Evolutionary conservation across 2,113 vertebrate species (phyloP).

Genomic region (Rissa tridactyla): DNA sequence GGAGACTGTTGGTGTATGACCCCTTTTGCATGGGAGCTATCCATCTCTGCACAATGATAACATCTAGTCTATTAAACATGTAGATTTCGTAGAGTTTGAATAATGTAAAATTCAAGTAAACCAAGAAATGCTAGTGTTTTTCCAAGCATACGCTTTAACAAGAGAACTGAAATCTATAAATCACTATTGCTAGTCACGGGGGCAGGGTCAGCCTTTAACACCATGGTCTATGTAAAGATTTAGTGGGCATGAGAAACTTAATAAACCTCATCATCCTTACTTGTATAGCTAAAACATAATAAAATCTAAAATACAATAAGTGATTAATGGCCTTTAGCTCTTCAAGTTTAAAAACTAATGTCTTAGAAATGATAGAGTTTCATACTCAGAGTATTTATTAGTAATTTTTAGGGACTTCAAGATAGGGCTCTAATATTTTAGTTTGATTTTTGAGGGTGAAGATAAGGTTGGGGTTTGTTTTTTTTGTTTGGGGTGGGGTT

Average conservation of each 20-base stretch:
- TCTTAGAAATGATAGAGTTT: neutral
- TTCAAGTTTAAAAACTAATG: neutral
- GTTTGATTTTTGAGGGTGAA: neutral
- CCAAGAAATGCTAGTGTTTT: neutral
- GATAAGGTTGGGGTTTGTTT: neutral
- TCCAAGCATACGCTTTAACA: neutral
- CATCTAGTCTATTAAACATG: neutral
- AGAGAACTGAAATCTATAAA: neutral
- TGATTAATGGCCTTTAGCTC: neutral
- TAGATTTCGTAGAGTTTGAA: neutral
- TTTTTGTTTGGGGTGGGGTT: no score
- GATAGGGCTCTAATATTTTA: neutral
- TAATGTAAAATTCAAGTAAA: neutral
- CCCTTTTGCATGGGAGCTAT: rapidly evolving
- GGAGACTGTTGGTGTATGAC: neutral
- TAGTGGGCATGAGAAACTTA: neutral
- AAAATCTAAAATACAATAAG: neutral
- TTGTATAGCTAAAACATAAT: neutral
- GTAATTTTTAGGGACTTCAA: neutral
- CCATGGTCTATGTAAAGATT: neutral
- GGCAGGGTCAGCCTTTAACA: neutral
- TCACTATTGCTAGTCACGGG: neutral
- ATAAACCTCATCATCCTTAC: neutral
- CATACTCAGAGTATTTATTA: neutral
- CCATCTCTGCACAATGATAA: neutral